These are phyloP conservation scores for Drosophila cracens DNA, from an alignment of 2,888 invertebrate genomes.

Conservation along the genomic window DNA sequence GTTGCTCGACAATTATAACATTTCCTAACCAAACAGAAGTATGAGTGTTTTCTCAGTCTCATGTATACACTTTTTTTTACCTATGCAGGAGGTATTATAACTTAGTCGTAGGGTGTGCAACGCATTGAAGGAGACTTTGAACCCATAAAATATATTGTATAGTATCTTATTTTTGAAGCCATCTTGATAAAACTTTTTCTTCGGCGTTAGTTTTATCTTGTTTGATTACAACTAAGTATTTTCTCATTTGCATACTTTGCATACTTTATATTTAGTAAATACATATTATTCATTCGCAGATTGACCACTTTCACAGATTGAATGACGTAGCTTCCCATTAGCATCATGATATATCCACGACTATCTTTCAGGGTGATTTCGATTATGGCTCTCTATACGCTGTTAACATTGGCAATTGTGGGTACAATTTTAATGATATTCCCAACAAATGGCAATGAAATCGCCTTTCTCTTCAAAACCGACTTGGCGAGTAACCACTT, in stretches of 20 bases:
- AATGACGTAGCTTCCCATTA: not conserved
- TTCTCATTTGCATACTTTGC: not conserved
- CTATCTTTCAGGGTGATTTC: constrained; percentile 63
- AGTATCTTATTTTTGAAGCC: not conserved
- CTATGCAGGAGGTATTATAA: not conserved
- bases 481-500: not conserved
- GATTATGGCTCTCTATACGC: constrained; percentile 53
- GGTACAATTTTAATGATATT: constrained; percentile 28
- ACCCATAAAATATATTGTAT: not conserved
- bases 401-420: constrained; percentile 57
- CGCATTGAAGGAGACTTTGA: not conserved
- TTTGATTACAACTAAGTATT: not conserved
- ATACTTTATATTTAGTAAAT: not conserved
- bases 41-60: not conserved
- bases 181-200: not conserved
- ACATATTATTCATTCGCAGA: constrained; percentile 2
- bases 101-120: not conserved
- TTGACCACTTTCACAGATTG: not conserved
- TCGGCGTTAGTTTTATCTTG: not conserved
- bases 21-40: not conserved
- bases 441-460: constrained; percentile 6
- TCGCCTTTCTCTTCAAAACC: constrained; percentile 1
- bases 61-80: not conserved
- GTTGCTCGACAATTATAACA: not conserved
- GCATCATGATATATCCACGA: constrained; percentile 60